A percentile compares a stretch with the other conserved stretches of the same genome.
Conservation (phyloP, 2,113 vertebrate species). For the Grantiella picta region DNA sequence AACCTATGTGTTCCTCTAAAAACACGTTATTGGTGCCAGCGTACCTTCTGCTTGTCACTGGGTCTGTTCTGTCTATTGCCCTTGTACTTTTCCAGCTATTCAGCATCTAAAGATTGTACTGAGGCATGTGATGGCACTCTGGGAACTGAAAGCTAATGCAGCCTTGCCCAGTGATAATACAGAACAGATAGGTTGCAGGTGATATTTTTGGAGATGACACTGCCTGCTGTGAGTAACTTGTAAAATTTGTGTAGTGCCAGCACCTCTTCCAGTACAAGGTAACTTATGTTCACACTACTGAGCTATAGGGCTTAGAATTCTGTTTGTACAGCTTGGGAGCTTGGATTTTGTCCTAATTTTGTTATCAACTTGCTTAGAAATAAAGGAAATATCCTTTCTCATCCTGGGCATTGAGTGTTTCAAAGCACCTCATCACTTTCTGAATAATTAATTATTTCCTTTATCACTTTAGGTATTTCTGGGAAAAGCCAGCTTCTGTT, state of each 20-base stretch:
- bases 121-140: background rate
- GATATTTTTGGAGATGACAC: background rate
- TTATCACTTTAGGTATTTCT: conserved; percentile 87
- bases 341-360: background rate
- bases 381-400: background rate
- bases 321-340: background rate
- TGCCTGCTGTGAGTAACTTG: background rate
- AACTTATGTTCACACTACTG: rapidly evolving
- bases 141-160: background rate
- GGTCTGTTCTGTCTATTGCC: background rate
- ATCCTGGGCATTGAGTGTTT: background rate
- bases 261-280: background rate
- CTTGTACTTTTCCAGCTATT: background rate
- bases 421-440: background rate
- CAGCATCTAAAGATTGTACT: background rate
- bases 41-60: background rate
- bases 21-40: background rate
- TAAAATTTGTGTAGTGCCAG: background rate
- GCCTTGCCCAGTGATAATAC: background rate
- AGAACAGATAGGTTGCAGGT: background rate
- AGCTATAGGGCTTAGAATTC: background rate
- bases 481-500: conserved; percentile 98
- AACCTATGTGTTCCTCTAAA: background rate
- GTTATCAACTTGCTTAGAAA: background rate
- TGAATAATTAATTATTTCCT: conserved; percentile 56